Conservation (phyloP, 2,888 invertebrate species). For the Eurytoma adleriae region DNA sequence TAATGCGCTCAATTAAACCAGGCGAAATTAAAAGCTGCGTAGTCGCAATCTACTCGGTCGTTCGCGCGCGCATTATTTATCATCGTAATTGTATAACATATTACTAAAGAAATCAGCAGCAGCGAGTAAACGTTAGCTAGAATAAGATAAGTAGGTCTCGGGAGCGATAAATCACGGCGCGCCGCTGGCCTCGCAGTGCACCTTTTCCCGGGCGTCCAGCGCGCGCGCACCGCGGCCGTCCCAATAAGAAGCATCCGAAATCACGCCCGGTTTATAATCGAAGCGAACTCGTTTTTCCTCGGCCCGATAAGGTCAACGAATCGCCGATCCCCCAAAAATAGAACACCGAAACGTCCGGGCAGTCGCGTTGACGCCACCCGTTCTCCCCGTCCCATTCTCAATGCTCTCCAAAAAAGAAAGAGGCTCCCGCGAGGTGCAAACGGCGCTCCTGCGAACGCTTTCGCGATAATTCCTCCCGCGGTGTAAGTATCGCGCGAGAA, state of each 20-base stretch:
- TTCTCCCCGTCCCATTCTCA: too few relatives aligned
- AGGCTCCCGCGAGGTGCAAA: conserved; percentile 3
- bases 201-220: conserved; percentile 2
- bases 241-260: background rate
- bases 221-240: background rate
- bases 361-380: too few relatives aligned
- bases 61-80: background rate
- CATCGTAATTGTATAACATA: conserved; percentile 9
- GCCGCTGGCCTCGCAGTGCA: background rate
- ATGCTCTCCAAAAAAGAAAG: too few relatives aligned
- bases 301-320: background rate
- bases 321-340: conserved; percentile 12
- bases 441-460: conserved; percentile 17
- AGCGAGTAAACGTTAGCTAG: background rate
- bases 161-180: conserved; percentile 24
- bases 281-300: conserved; percentile 9
- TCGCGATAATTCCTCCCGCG: conserved; percentile 4
- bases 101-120: background rate
- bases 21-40: too few relatives aligned
- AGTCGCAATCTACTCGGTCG: too few relatives aligned
- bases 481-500: background rate
- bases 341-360: background rate
- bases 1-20: too few relatives aligned
- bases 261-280: background rate
- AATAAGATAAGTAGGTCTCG: conserved; percentile 18